Evolutionary conservation across 1,140 invertebrate species (phyloP), one percentile per base, ranked within the genome.

Genomic region (Plectrocnemia conspersa): DNA sequence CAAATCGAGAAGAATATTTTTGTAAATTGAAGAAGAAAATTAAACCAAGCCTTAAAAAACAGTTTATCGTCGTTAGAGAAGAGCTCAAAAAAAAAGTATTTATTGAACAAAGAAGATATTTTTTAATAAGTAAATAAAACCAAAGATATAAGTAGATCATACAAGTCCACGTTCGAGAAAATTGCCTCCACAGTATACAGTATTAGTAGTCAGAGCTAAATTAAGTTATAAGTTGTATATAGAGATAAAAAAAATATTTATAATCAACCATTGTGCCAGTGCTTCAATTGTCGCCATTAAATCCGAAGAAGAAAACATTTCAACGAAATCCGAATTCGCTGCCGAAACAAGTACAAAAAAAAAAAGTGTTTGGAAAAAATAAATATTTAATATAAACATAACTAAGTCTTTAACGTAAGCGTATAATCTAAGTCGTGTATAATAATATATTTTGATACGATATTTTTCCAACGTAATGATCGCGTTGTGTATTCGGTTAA

Each of bases 51-150:
- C 58, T 60, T 56, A 59, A 59, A 24, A 6, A 45, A 50, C 33
- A 38, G 45, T 38, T 45, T 38, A 50, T 50, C 47, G 47, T 50
- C 45, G 45, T 55, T 55, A 56, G 50, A 54, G 32, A 52, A 56
- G 56, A 53, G 54, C 59, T 57, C 54, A 61, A 56, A 60, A n/a
- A n/a, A n/a, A n/a, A 54, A 53, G 40, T 56, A 60, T 56, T 56
- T 52, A 44, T 44, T 45, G 32, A 24, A 45, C 18, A 47, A 44
- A 56, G 36, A 60, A 21, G 45, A 50, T 60, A 56, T 52, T 42
- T 56, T 61, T 60, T 61, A n/a, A n/a, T n/a, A n/a, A n/a, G n/a
- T n/a, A n/a, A n/a, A n/a, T 58, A 46, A 58, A 56, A 48, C 59
- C 59, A 61, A 61, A 61, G 59, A 61, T 42, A 19, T 52, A 18